Evolutionary conservation across 2,113 vertebrate species (phyloP).

Genomic region (Podarcis raffonei): DNA sequence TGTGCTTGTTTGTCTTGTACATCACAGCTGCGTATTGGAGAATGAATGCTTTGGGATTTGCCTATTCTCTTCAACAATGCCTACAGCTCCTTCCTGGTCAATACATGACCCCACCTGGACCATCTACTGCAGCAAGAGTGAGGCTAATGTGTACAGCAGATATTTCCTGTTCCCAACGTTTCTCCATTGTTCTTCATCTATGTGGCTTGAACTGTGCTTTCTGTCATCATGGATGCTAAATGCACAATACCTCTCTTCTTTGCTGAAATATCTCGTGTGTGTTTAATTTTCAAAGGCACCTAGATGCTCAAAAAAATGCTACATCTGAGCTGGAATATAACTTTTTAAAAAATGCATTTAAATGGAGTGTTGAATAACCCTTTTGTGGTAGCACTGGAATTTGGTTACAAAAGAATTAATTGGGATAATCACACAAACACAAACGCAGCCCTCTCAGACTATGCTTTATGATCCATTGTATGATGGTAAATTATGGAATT

Average conservation of each 20-base stretch:
- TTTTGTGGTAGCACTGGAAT: slow-evolving; percentile 42
- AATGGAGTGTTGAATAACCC: slow-evolving; percentile 35
- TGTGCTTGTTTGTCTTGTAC: slow-evolving; percentile 64
- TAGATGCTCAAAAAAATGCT: neutral
- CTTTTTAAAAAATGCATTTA: slow-evolving; percentile 30
- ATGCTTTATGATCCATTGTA: slow-evolving; percentile 24
- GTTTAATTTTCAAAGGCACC: neutral
- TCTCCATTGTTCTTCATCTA: slow-evolving; percentile 61
- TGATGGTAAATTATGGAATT: neutral
- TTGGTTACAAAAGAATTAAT: slow-evolving; percentile 43
- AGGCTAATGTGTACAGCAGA: slow-evolving; percentile 63
- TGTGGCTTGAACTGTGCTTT: slow-evolving; percentile 47
- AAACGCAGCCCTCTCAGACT: no score
- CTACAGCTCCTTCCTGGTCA: slow-evolving; percentile 65
- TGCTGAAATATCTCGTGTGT: slow-evolving; percentile 2
- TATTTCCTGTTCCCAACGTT: slow-evolving; percentile 74
- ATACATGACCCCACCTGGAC: slow-evolving; percentile 67
- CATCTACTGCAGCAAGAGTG: slow-evolving; percentile 47
- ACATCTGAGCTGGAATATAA: neutral
- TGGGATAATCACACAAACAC: neutral
- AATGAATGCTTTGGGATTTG: slow-evolving; percentile 64
- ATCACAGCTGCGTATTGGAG: slow-evolving; percentile 69
- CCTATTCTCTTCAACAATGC: slow-evolving; percentile 66
- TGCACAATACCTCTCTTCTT: slow-evolving; percentile 19
- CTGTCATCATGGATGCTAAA: slow-evolving; percentile 43